Evolutionary conservation across 2,888 invertebrate species (phyloP).

Genomic region (Parasteatoda lunata): DNA sequence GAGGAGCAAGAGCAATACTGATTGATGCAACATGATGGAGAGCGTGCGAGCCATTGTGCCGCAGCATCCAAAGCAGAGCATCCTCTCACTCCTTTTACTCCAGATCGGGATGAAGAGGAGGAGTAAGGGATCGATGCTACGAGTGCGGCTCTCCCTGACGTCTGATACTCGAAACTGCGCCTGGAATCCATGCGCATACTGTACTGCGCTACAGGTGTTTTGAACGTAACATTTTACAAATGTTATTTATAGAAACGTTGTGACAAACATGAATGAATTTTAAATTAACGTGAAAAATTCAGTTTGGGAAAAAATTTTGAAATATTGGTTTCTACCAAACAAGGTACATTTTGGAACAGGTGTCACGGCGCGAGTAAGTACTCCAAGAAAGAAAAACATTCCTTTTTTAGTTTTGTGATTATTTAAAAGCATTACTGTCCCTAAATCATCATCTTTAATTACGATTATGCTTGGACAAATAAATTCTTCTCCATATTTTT

Average conservation of each 20-base stretch:
- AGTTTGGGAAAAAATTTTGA: too few species aligned
- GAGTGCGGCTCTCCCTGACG: conserved; percentile 14
- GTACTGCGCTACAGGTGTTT: conserved; percentile 62
- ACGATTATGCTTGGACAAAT: too few species aligned
- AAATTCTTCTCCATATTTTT: too few species aligned
- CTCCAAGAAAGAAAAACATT: conserved; percentile 17
- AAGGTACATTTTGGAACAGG: too few species aligned
- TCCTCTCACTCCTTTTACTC: conserved; percentile 18
- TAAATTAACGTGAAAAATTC: too few species aligned
- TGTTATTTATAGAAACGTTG: too few species aligned
- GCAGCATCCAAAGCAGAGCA: conserved; percentile 24
- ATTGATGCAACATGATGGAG: conserved; percentile 1
- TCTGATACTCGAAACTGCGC: conserved; percentile 25
- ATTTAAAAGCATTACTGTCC: too few species aligned
- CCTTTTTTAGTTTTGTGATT: too few species aligned
- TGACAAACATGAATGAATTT: too few species aligned
- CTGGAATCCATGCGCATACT: conserved; percentile 31
- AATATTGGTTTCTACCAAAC: too few species aligned
- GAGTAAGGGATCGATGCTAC: conserved; percentile 25
- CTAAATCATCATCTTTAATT: too few species aligned
- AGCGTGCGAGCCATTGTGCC: conserved; percentile 34
- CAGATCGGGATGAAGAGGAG: conserved; percentile 3
- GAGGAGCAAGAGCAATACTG: background rate
- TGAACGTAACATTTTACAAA: conserved; percentile 6
- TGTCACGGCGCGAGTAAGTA: conserved; percentile 11